These are phyloP conservation scores for Disparrhopalites patrizii DNA, from an alignment of 2,888 invertebrate species.

Conservation along the genomic window DNA sequence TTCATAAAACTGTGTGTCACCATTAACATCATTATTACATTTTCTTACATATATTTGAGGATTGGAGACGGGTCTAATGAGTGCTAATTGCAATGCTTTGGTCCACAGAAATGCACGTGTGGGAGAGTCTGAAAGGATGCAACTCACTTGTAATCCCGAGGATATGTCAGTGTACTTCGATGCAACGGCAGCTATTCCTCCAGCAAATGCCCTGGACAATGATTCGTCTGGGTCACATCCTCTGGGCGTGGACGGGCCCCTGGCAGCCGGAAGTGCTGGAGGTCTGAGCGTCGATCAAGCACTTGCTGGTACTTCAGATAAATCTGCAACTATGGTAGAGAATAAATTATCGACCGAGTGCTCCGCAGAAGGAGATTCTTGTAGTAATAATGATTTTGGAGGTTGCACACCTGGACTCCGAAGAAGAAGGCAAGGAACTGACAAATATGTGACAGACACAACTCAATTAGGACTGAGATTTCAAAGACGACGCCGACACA, in stretches of 20 bases:
- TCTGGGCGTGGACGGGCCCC: constrained; percentile 29
- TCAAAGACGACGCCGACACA: constrained; percentile 61
- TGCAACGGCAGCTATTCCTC: constrained; percentile 44
- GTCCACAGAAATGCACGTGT: constrained; percentile 10
- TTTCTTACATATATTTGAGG: too few species aligned
- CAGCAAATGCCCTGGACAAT: constrained; percentile 39
- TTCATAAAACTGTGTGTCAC: too few species aligned
- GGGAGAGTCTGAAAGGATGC: constrained; percentile 25
- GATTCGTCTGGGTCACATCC: constrained; percentile 46
- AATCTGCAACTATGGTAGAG: background rate
- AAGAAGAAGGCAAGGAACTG: constrained; percentile 64
- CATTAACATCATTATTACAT: too few species aligned
- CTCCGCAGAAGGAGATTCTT: background rate
- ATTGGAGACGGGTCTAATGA: too few species aligned
- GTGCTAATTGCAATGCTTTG: too few species aligned
- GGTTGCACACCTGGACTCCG: constrained; percentile 63
- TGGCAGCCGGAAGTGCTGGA: background rate
- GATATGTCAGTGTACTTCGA: constrained; percentile 48
- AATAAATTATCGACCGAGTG: background rate
- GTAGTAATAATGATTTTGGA: constrained; percentile 39
- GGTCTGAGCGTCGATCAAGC: constrained; percentile 6
- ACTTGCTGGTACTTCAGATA: background rate
- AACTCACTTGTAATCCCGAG: constrained; percentile 40
- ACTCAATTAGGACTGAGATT: constrained; percentile 76
- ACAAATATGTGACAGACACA: constrained; percentile 81